Conservation (phyloP, 1,140 invertebrate genomes). For the Ctenoplectra terminalis region DNA sequence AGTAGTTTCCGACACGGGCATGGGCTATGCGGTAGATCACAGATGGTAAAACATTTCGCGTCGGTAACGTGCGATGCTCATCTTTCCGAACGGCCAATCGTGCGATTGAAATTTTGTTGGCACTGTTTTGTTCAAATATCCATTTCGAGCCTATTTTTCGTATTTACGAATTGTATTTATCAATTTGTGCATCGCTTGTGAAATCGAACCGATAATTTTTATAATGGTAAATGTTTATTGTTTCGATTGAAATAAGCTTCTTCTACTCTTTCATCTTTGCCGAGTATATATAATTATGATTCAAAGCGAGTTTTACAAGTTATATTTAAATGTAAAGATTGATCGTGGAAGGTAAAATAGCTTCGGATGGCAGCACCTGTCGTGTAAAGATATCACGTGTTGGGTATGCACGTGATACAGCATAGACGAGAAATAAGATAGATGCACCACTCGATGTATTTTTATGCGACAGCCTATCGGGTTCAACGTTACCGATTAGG, state of each 20-base stretch:
- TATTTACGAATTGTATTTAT: too few species aligned
- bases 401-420: neutral
- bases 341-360: neutral
- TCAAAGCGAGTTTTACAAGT: neutral
- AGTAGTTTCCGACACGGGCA: neutral
- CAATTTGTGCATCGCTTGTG: too few species aligned
- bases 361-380: neutral
- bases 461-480: neutral
- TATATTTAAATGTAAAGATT: neutral
- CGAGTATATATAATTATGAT: neutral
- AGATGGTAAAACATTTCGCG: slow-evolving; percentile 20
- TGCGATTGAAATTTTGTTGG: too few species aligned
- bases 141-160: too few species aligned
- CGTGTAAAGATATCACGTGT: neutral
- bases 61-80: neutral
- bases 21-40: neutral
- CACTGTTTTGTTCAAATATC: too few species aligned
- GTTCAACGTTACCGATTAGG: too few species aligned
- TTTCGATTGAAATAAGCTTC: too few species aligned
- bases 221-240: too few species aligned
- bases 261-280: neutral
- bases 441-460: neutral
- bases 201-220: too few species aligned
- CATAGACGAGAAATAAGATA: neutral
- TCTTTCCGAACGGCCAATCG: fast-evolving